Evolutionary conservation across 2,888 invertebrate genomes (phyloP), one percentile per base, ranked within the genome.

Genomic region (Onthophagus sagittarius): DNA sequence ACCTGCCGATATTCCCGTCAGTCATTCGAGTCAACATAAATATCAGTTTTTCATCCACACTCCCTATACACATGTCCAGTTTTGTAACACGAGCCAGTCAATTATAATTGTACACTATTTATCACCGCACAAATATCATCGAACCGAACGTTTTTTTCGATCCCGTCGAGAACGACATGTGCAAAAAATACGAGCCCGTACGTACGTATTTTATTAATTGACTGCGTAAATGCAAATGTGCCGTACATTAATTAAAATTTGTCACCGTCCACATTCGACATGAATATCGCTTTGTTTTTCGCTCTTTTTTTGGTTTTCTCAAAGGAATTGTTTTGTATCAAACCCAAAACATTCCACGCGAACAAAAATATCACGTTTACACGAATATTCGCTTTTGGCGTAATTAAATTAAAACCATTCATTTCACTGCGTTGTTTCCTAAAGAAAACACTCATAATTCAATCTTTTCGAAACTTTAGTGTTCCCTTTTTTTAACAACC

Each of bases 191-290:
- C 67, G 67, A 67, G 23, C 31, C 31, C 31, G 31, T 23, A 67
- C 67, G 67, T 67, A 67, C 67, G n/a, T n/a, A 67, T 67, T 67
- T 67, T 67, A 67, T 67, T 67, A 67, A 67, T 67, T 32, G 67
- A 31, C 67, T 67, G 31, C 67, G 67, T 67, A 67, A 67, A 67
- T 67, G 67, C 67, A 67, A 67, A 67, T 67, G 67, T 32, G 67
- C 67, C 32, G 15, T 67, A 67, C 67, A 67, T 67, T 67, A 67
- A 67, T 67, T 67, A 67, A 67, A 67, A 67, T 67, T 67, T 67
- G 32, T 67, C 67, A 67, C 67, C 39, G 39, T 11, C 39, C 39
- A 7, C 39, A 53, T 53, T 53, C 9, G 39, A 53, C 39, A 53
- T 11, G 39, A 11, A 53, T 23, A 23, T 53, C 39, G 39, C 11